Base-by-base conservation (phyloP, 2,888 invertebrate species). In the Drosophila maculinotata region DNA sequence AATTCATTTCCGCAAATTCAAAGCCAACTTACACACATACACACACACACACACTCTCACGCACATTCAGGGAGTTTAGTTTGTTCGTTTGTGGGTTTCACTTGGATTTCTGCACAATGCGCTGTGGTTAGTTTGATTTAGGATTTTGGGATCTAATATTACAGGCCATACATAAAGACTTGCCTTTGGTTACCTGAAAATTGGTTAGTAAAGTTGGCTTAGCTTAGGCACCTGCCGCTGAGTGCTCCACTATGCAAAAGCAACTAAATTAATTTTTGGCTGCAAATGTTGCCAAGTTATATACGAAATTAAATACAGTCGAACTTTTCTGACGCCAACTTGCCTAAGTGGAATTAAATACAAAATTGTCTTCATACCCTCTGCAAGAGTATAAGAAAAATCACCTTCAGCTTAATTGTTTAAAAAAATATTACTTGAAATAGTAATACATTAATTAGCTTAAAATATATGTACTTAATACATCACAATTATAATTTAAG, bases 1-100 rank as follows among this genome's bases (percentile, higher is more conserved):
- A 90, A 90, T 90, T 90, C 89, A 90, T 90, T 90, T 89, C 89
- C 89, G 86, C 81, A 87, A 85, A 87, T 78, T 80, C 83, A 81
- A 81, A 82, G 76, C 69, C 65, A 62, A 71, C 76, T 57, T 62
- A 57, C 59, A 38, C 65, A 53, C 64, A 39, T 41, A 38, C 31
- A 47, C 47, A 62, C 57, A 64, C 57, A 63, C 62, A 52, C 60
- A 38, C 57, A 63, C 62, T 49, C 60, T 35, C 12, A n/a, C 10
- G 5, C 25, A 25, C 28, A 15, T 12, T 42, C 20, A 17, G 33
- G 10, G 41, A 25, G 28, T 41, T 20, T 38, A 12, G 42, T 44
- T 26, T 71, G 47, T 23, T 45, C 51, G 58, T 35, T 65, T 72
- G 73, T 60, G 45, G 65, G 63, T 51, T 76, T 62, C 48, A 45